phyloP scores from a whole-genome alignment of 2,888 invertebrate genomes.

The Heteropelma amictum region DNA sequence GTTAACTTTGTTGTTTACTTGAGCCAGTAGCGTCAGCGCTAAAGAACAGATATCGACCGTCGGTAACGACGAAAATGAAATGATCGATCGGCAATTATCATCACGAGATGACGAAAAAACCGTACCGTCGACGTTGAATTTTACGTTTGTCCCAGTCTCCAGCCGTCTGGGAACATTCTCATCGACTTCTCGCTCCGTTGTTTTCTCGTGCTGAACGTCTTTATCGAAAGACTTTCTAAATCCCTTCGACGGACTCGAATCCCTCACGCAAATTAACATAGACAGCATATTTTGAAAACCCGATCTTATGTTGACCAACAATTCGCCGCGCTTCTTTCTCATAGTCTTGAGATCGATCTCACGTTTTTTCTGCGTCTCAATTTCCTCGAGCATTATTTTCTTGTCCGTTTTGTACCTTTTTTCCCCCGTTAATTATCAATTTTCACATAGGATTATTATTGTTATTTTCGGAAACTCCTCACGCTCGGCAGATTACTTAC shows the following conservation, averaged over 20 bases:
- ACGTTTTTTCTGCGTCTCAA: conserved; percentile 78
- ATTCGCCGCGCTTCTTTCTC: conserved; percentile 79
- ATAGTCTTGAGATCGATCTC: conserved; percentile 75
- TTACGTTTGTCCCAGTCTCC: conserved; percentile 45
- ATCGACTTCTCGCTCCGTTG: conserved; percentile 28
- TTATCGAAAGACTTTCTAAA: conserved; percentile 35
- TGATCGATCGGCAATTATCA: not conserved
- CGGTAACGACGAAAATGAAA: not conserved
- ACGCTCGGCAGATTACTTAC: no score
- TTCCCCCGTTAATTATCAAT: no score
- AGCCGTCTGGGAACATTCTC: conserved; percentile 29
- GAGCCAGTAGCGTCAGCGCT: conserved; percentile 67
- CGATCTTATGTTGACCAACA: conserved; percentile 81
- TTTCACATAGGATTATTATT: no score
- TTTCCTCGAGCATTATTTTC: conserved; percentile 77
- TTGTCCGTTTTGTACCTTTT: conserved; percentile 80
- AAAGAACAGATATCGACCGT: conserved; percentile 1
- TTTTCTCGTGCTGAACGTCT: conserved; percentile 27
- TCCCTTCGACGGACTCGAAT: conserved; percentile 37
- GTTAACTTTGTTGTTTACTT: conserved; percentile 66
- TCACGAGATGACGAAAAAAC: not conserved
- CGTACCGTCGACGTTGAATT: conserved; percentile 61
- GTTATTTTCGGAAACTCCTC: no score
- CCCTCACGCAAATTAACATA: conserved; percentile 76
- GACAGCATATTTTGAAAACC: conserved; percentile 81